Conservation (phyloP, 2,797 vertebrate species). For the Iguana delicatissima region DNA sequence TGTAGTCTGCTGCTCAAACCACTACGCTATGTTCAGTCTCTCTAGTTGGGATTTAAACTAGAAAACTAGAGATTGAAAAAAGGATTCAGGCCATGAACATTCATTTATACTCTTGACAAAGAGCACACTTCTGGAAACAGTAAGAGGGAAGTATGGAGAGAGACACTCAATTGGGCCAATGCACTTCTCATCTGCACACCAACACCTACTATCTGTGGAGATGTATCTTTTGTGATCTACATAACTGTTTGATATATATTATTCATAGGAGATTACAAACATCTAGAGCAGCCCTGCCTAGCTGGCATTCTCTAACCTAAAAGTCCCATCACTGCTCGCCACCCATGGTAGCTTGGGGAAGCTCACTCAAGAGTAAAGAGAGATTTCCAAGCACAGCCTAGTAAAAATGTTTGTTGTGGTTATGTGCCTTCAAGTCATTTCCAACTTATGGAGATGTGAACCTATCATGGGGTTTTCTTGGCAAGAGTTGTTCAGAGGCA, state of each 20-base stretch:
- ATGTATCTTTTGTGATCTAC: neutral
- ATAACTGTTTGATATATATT: neutral
- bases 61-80: no score
- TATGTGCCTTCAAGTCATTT: no score
- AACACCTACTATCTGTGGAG: no score
- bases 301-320: neutral
- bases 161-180: neutral
- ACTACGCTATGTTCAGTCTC: no score
- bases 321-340: neutral
- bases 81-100: neutral
- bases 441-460: no score
- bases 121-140: neutral
- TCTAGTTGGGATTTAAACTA: no score
- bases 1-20: no score
- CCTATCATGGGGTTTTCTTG: no score
- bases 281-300: neutral
- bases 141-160: neutral
- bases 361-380: neutral
- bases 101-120: neutral
- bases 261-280: neutral
- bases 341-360: neutral
- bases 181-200: neutral
- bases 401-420: no score
- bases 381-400: neutral
- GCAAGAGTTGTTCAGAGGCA: no score